Evolutionary conservation across 2,888 invertebrate genomes (phyloP).

Genomic region (Nineta flava): DNA sequence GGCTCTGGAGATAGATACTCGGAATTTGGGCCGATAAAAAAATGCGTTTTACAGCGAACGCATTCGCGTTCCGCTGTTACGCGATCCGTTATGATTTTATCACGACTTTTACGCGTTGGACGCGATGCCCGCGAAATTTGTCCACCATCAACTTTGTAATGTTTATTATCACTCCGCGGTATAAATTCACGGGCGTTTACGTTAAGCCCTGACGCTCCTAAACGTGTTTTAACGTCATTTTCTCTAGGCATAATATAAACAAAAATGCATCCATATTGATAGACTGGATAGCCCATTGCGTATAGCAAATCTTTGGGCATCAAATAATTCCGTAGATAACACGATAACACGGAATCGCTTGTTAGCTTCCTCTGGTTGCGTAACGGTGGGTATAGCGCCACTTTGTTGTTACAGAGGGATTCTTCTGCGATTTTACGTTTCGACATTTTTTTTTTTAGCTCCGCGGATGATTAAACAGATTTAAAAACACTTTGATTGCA

Average conservation of each 20-base stretch:
- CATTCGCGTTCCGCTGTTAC: constrained; percentile 38
- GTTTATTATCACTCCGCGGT: constrained; percentile 25
- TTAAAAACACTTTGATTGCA: too few species aligned
- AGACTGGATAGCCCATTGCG: too few species aligned
- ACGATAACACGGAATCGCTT: constrained; percentile 35
- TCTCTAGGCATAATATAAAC: too few species aligned
- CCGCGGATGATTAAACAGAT: constrained; percentile 11
- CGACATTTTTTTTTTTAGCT: constrained; percentile 6
- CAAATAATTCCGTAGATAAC: constrained; percentile 41
- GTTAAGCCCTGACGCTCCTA: constrained; percentile 28
- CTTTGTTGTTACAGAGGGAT: constrained; percentile 1
- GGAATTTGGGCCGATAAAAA: constrained; percentile 51
- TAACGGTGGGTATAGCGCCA: constrained; percentile 22
- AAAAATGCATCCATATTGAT: too few species aligned
- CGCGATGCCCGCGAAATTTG: constrained; percentile 10
- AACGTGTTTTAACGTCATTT: too few species aligned
- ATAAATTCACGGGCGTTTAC: constrained; percentile 54
- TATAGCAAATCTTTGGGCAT: too few species aligned
- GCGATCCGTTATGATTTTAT: not conserved
- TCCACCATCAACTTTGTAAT: constrained; percentile 1
- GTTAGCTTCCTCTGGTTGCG: constrained; percentile 28
- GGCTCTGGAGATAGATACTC: constrained; percentile 55
- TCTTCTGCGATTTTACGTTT: not conserved
- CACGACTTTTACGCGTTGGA: constrained; percentile 2
- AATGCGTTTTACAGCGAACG: constrained; percentile 55